Base-by-base conservation (phyloP, 1,140 invertebrate species). In the Parasteatoda tepidariorum region DNA sequence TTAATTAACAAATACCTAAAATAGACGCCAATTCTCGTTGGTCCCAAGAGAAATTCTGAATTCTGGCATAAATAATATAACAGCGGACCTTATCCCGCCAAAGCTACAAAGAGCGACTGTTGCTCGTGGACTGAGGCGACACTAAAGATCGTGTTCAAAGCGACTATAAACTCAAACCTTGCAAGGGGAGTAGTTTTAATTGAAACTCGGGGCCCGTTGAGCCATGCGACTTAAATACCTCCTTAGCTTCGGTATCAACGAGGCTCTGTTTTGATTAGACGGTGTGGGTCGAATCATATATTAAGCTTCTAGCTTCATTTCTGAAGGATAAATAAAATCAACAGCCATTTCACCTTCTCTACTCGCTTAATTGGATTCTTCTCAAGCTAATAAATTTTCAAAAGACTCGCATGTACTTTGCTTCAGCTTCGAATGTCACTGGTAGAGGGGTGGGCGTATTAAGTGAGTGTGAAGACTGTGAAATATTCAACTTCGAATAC, bases 341-440 rank as follows among this genome's bases (percentile, higher is more conserved):
- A 66, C 74, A 78, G 61, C 74, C 61, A 66, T 78, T 78, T 78
- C 62, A 28, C 38, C 38, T 48, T 78, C 74, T 66, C 24, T 48
- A 38, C 34, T 75, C 34, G 18, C 13, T 57, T 78, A 78, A 78
- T 78, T 78, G 62, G 74, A 78, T 78, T 78, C 74, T 78, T 78
- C 74, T 66, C 61, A n/a, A 54, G 74, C 61, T 78, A 78, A 78
- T 78, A 78, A 78, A 78, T 78, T 78, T 78, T 61, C 24, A 55
- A 78, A 78, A 78, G 74, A 26, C 62, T 54, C 22, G 30, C 26
- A 28, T 31, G 28, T 31, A 48, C 48, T 71, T 24, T 26, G 41
- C 9, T 4, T 57, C 24, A 38, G 68, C 41, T 57, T 71, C 68
- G 57, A 22, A 57, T 71, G 68, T 38, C 41, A 57, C 66, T 41